phyloP scores from a whole-genome alignment of 64 coral and sea anemone species.

The Porites australiensis region DNA sequence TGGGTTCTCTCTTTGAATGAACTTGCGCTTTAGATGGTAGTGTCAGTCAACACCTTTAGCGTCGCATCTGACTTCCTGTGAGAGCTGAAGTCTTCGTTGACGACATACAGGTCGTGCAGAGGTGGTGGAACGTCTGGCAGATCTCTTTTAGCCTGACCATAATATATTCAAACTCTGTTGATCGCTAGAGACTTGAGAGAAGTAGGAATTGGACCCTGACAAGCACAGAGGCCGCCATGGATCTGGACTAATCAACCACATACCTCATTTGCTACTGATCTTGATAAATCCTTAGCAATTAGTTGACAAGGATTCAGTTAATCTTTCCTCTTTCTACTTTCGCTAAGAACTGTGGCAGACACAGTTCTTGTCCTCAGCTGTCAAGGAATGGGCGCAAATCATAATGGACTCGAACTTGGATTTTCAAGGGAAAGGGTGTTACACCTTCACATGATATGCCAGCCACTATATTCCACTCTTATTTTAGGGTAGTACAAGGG shows the following conservation, averaged over 20 bases:
- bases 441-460: conserved; percentile 48
- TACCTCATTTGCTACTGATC: conserved; percentile 24
- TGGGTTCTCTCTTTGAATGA: conserved; percentile 37
- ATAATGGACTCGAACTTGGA: conserved; percentile 50
- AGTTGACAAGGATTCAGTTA: conserved; percentile 59
- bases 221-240: conserved; percentile 54
- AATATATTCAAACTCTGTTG: conserved; percentile 64
- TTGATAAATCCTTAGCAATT: conserved; percentile 41
- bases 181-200: conserved; percentile 43
- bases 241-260: conserved; percentile 38
- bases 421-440: conserved; percentile 7
- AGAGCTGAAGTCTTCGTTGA: conserved; percentile 46
- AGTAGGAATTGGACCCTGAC: conserved; percentile 8
- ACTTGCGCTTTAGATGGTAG: conserved; percentile 56
- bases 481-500: conserved; percentile 51
- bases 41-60: conserved; percentile 56
- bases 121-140: conserved; percentile 53
- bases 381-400: conserved; percentile 61
- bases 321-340: conserved; percentile 48
- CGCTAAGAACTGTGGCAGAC: conserved; percentile 19
- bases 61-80: conserved; percentile 59
- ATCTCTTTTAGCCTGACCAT: conserved; percentile 55
- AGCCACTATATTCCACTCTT: conserved; percentile 52
- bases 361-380: conserved; percentile 58
- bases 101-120: conserved; percentile 58